A percentile compares a stretch with the other conserved stretches of the same genome.
phyloP scores from a whole-genome alignment of 2,113 vertebrate genomes.

The Notarius lentiginosus region DNA sequence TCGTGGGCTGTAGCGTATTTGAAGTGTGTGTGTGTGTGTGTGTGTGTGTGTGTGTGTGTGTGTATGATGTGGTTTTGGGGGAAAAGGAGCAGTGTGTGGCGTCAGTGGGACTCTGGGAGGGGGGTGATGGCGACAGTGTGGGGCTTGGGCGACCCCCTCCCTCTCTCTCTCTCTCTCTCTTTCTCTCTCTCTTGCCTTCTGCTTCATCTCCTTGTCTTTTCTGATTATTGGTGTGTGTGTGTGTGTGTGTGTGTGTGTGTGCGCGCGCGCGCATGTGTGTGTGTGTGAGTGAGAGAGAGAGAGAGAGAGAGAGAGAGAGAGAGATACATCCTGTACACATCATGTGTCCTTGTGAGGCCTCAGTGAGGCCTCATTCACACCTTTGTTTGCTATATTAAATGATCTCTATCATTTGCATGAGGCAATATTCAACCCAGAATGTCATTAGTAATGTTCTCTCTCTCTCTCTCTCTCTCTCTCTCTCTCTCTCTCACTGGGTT shows the following conservation, averaged over 20 bases:
- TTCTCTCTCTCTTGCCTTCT: slow-evolving; percentile 6
- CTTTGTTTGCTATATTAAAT: slow-evolving; percentile 17
- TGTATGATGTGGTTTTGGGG: slow-evolving; percentile 80
- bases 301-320: no score
- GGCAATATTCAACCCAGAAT: background rate
- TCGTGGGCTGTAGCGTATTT: slow-evolving; percentile 71
- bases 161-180: background rate
- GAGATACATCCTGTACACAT: no score
- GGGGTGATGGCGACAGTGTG: slow-evolving; percentile 59
- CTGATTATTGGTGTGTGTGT: slow-evolving; percentile 1
- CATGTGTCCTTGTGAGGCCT: background rate
- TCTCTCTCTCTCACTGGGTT: background rate
- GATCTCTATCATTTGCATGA: slow-evolving; percentile 16
- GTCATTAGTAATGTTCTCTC: background rate
- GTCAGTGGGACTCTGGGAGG: slow-evolving; percentile 72
- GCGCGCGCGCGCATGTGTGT: background rate
- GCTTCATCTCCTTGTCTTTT: slow-evolving; percentile 35
- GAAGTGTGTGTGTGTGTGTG: slow-evolving; percentile 62
- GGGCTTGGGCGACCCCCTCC: slow-evolving; percentile 43
- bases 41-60: slow-evolving; percentile 67
- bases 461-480: slow-evolving; percentile 4
- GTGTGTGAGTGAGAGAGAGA: background rate
- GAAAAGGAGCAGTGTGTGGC: slow-evolving; percentile 76
- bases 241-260: slow-evolving; percentile 21
- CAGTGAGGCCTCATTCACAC: slow-evolving; percentile 13